Base-by-base conservation (phyloP, 2,888 invertebrate genomes). In the Pristionchus entomophagus region DNA sequence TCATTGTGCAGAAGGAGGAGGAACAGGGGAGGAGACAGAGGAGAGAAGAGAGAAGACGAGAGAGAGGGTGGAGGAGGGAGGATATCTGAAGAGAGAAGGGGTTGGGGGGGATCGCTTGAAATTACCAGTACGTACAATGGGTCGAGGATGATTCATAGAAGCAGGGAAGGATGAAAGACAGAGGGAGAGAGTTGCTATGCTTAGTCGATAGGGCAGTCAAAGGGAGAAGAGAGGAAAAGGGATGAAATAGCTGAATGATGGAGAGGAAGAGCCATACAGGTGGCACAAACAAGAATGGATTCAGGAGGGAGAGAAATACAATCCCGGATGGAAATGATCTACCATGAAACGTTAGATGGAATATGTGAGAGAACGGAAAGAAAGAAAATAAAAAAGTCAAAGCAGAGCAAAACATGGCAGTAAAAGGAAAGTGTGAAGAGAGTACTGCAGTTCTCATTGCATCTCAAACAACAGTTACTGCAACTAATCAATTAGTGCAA, bases 1-100 rank as follows among this genome's bases (percentile, higher is more conserved):
- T 6, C 78, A 78, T 78, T 69, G 84, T 65, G 49, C 38, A 51
- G 84, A 38, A 49, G 65, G 84, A 62, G 45, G 65, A 69, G 14
- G 62, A 51, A 19, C 84, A 84, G 62, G 69, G 62, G 45, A 65
- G 35, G 45, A 62, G 45, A 51, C 45, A 51, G 78, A 45, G 78
- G 49, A 78, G 51, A 22, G 51, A 49, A 26, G 78, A 78, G 78
- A 49, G 19, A 29, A 78, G 49, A 49, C 78, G 78, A 12, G 32
- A 78, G 78, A 78, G 49, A 5, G 78, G 78, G 49, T 49, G 78
- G 49, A 78, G 78, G 41, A 51, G 78, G 78, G 51, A 49, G 49
- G 78, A 19, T 49, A 78, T 49, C 78, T 78, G 5, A 38, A 49
- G 45, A 59, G 59, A 59, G 22, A 59, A n/a, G 10, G 8, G 59